Base-by-base conservation (phyloP, 2,888 invertebrate genomes). In the Lithophane leautieri region DNA sequence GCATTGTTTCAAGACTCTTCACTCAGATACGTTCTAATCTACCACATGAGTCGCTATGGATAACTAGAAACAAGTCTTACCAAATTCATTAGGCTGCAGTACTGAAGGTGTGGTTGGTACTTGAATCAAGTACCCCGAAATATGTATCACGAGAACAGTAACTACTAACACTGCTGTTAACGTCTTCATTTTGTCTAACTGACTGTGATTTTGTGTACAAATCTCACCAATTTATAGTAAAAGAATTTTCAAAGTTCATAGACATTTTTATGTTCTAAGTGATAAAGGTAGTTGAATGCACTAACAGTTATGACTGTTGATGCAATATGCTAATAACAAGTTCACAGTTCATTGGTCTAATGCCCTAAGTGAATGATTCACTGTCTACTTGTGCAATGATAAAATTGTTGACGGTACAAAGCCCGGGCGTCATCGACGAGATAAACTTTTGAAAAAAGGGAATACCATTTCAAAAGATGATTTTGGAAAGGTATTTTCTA, bases 251-350 rank as follows among this genome's bases (percentile, higher is more conserved):
- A 86, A 90, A 90, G 92, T 91, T 91, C 90, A 92, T 89, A 91
- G 88, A 91, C 90, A 87, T 86, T 88, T 63, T n/a, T n/a, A n/a
- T 88, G 82, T 85, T 84, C 82, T 84, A 75, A 84, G 73, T 77
- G 92, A 91, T 93, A 91, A 90, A n/a, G 73, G 81, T 76, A 90
- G 95, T 94, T 94, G 91, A 95, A 92, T 89, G 94, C 73, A 86
- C 94, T 86, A 81, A 81, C 78, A 3, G 82, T 89, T 87, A 84
- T 82, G 80, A 84, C 78, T 61, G 78, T 71, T 72, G 67, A 82
- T 78, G 79, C 68, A 86, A 81, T 19, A 76, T 56, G 62, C 50
- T 81, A 74, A 79, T 79, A 78, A 79, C 67, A 84, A 76, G 73
- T 75, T 82, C 60, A 56, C 60, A 74, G 87, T 73, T 83, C 82